A percentile compares a stretch with the other conserved stretches of the same genome.
phyloP scores from a whole-genome alignment of 2,888 invertebrate species.

The Limenitis camilla region DNA sequence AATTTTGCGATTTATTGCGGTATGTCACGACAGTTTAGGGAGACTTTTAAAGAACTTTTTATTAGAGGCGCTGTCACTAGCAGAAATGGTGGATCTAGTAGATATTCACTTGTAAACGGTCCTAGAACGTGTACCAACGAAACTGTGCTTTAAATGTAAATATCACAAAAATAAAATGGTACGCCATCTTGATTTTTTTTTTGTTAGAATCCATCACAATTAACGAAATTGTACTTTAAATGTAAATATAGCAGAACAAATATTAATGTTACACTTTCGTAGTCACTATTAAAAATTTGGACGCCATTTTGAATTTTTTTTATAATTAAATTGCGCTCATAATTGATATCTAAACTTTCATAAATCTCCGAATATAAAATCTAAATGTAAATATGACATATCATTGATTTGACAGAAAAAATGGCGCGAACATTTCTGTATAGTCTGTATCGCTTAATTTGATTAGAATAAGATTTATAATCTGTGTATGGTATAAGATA shows the following conservation, averaged over 20 bases:
- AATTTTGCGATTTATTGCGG: slow-evolving; percentile 97
- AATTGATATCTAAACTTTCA: too few relatives aligned
- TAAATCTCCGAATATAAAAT: too few relatives aligned
- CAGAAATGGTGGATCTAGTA: slow-evolving; percentile 80
- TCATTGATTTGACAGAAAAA: slow-evolving; percentile 26
- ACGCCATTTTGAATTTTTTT: too few relatives aligned
- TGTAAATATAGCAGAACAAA: slow-evolving; percentile 4
- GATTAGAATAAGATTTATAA: neutral
- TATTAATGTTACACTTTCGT: slow-evolving; percentile 29
- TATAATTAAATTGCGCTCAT: too few relatives aligned
- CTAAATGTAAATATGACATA: slow-evolving; percentile 30
- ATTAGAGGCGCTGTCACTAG: slow-evolving; percentile 77
- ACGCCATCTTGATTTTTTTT: too few relatives aligned
- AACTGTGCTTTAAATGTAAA: slow-evolving; percentile 85
- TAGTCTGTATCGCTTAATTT: neutral
- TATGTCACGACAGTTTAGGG: slow-evolving; percentile 95
- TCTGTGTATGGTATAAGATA: slow-evolving; percentile 28
- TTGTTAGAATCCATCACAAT: too few relatives aligned
- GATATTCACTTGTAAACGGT: slow-evolving; percentile 87
- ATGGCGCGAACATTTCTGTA: slow-evolving; percentile 5
- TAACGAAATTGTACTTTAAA: too few relatives aligned
- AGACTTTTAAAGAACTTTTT: slow-evolving; percentile 92
- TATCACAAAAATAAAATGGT: too few relatives aligned
- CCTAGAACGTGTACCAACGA: slow-evolving; percentile 89
- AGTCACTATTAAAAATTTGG: slow-evolving; percentile 11